phyloP scores from a whole-genome alignment of 2,797 vertebrate species.

The Cossypha heuglini region DNA sequence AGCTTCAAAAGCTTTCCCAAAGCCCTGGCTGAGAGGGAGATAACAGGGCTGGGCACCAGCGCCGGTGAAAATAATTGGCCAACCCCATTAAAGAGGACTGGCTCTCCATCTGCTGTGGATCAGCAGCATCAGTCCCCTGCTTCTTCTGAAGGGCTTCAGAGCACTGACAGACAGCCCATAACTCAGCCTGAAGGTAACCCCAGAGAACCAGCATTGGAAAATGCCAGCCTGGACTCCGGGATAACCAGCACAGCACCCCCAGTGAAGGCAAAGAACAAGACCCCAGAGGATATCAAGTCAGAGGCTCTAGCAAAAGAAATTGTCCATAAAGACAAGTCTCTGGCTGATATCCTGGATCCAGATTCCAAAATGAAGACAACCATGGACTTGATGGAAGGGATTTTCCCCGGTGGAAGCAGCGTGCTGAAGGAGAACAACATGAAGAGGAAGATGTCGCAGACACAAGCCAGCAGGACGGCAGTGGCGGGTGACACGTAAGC shows the following conservation, averaged over 20 bases:
- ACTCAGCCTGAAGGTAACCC: neutral
- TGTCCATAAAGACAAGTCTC: conserved; percentile 84
- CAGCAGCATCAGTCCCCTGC: neutral
- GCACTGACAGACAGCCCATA: neutral
- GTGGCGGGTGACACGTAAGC: conserved; percentile 58
- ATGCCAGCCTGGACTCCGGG: neutral
- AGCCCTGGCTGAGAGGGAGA: neutral
- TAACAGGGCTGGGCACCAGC: neutral
- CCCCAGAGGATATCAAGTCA: conserved; percentile 82
- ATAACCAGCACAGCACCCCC: neutral
- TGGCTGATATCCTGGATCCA: conserved; percentile 85
- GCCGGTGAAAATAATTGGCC: neutral
- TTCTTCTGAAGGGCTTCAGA: neutral
- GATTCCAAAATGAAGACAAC: conserved; percentile 86
- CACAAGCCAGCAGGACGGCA: neutral
- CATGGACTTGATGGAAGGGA: conserved; percentile 90
- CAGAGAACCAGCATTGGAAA: neutral
- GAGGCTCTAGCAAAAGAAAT: conserved; percentile 86
- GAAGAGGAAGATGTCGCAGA: conserved; percentile 72
- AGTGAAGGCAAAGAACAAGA: conserved; percentile 72
- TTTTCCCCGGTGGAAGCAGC: conserved; percentile 78
- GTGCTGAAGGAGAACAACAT: conserved; percentile 64
- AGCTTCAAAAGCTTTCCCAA: conserved; percentile 56
- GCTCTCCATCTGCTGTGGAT: neutral
- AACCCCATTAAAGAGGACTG: neutral